A percentile compares a stretch with the other conserved stretches of the same genome.
phyloP scores from a whole-genome alignment of 2,113 vertebrate genomes.

The Prochilodus magdalenae region DNA sequence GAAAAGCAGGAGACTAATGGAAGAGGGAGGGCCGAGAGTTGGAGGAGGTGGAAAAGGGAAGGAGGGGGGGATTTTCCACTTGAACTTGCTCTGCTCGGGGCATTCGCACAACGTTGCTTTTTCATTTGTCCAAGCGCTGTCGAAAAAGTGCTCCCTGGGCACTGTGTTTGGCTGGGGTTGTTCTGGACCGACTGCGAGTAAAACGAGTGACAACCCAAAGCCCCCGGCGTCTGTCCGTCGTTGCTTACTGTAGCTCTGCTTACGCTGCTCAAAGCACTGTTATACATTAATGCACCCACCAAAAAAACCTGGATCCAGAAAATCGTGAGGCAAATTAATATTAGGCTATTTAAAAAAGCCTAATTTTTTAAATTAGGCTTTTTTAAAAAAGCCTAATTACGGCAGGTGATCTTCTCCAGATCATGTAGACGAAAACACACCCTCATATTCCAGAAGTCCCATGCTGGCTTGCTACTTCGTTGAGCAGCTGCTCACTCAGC shows the following conservation, averaged over 20 bases:
- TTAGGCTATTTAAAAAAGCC: too few relatives aligned
- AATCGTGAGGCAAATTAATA: too few relatives aligned
- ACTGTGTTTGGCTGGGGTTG: not conserved
- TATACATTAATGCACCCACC: not conserved
- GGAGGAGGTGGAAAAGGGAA: slow-evolving; percentile 36
- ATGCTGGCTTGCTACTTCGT: too few relatives aligned
- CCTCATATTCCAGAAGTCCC: too few relatives aligned
- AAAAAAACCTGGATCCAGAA: too few relatives aligned
- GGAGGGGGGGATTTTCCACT: slow-evolving; percentile 72
- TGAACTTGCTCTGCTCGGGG: slow-evolving; percentile 75
- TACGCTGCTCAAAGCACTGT: not conserved
- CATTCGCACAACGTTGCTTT: slow-evolving; percentile 69
- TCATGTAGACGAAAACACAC: too few relatives aligned
- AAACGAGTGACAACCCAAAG: slow-evolving; percentile 49
- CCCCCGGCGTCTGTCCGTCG: slow-evolving; percentile 33
- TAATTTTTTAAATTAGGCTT: too few relatives aligned
- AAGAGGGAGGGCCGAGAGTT: slow-evolving; percentile 37
- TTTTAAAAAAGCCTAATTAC: too few relatives aligned
- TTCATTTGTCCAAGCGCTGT: slow-evolving; percentile 75
- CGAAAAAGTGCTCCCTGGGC: slow-evolving; percentile 61
- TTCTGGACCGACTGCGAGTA: not conserved
- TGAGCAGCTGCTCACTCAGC: too few relatives aligned
- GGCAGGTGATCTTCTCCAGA: too few relatives aligned
- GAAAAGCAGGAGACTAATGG: slow-evolving; percentile 50
- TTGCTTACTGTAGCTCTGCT: slow-evolving; percentile 10